Evolutionary conservation across 2,113 vertebrate species (phyloP), one percentile per base, ranked within the genome.

Genomic region (Piprites chloris): DNA sequence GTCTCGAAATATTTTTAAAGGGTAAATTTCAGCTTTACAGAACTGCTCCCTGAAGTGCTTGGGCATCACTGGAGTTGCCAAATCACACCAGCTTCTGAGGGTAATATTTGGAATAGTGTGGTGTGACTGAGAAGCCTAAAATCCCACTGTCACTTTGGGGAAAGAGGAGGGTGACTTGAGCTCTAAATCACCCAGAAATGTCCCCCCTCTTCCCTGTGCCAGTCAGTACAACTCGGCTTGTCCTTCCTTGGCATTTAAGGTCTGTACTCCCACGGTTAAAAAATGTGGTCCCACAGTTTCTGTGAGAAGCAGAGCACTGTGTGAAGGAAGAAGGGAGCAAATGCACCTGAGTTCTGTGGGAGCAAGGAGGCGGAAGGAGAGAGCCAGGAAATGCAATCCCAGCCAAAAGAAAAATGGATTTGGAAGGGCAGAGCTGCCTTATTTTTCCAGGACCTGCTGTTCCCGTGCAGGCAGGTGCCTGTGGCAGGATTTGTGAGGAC

Each of bases 11-110:
- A 11, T 19, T 22, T 58, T 1, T 39, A 6, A 46, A 14, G 18
- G 20, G 42, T 9, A 7, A 42, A 71, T 55, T 67, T 27, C 33
- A 22, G 39, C 14, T 91, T 11, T 56, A 39, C 7, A 55, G 35
- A 87, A 50, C 23, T 4, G 4, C 33, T 33, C 62, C 11, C 49
- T 11, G 6, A 35, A 52, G 28, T 1, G 24, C 63, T 46, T 2
- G 10, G 37, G 65, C 32, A 2, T 3, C 61, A 5, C 0, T 12
- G 61, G 32, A 44, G 39, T 10, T 35, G 62, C 63, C 3, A 0
- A 56, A 23, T 5, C 1, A 24, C 15, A 4, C 0, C 0, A 5
- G 50, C n/a, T 62, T 35, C 58, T 17, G 5, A 6, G 4, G 19
- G 30, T 22, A 12, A 46, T 2, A 6, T 42, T 89, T 81, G 33